Evolutionary conservation across 2,797 vertebrate species (phyloP), one percentile per base, ranked within the genome.

Genomic region (Sebastes melanostomus): DNA sequence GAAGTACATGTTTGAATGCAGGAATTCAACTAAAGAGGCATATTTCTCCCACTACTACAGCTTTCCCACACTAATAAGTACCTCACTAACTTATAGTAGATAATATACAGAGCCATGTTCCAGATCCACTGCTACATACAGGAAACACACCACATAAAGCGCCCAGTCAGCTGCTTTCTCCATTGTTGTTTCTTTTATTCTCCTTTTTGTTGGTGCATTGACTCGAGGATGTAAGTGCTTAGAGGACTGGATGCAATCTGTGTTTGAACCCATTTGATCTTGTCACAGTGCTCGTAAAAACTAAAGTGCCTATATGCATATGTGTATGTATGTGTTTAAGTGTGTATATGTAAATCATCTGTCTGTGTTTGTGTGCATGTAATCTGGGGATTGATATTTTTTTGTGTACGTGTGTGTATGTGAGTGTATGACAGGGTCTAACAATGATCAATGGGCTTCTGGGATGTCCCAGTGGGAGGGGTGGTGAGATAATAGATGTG

Each of bases 401-500:
- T 50, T 66, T 71, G 66, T 69, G 69, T 85, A 80, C 92, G 92
- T 56, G 69, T 71, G 60, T 71, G 75, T 38, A 73, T 66, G 72
- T 24, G 71, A 50, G 66, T 69, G 69, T 85, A 81, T 93, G 93
- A 93, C 92, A 91, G 92, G 52, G 84, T 80, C 89, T 94, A 94
- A 92, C 92, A 93, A 94, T 95, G 95, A 95, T 95, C 93, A 95
- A 95, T 94, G 93, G 89, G 88, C 86, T 92, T 84, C 85, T 86
- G 93, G 93, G 92, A 89, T 88, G 88, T 93, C 93, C 92, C 94
- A 90, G 82, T 85, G 92, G 94, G 94, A 90, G 89, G 90, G 89
- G 91, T 86, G 82, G 82, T 90, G 89, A 93, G 93, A 96, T 95
- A 96, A 96, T 94, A 95, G 94, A 95, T 95, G 94, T 94, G 88